Percentiles rank a stretch among this genome's conserved stretches.
phyloP scores from a whole-genome alignment of 2,888 invertebrate genomes.

The Rhagonycha fulva region DNA sequence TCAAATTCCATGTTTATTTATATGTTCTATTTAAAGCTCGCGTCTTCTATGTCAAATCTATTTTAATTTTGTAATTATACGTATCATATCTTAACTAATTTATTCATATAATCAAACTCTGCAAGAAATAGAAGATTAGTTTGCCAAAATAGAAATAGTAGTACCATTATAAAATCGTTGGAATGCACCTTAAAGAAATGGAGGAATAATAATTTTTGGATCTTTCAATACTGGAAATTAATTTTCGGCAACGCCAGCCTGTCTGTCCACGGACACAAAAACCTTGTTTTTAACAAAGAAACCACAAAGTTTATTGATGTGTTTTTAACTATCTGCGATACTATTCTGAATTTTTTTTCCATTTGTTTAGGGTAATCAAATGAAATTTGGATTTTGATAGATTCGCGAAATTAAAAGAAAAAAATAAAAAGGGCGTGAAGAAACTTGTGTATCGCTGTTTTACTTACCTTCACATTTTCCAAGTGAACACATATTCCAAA shows the following conservation, averaged over 20 bases:
- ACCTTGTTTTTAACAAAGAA: neutral
- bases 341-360: neutral
- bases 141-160: neutral
- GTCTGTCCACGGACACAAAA: neutral
- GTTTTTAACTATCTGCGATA: neutral
- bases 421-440: neutral
- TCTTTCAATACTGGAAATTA: neutral
- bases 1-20: conserved; percentile 20
- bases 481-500: neutral
- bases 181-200: neutral
- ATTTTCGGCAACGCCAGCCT: neutral
- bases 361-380: neutral
- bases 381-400: neutral
- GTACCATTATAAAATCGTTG: neutral
- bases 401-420: neutral
- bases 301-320: neutral
- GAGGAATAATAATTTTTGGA: neutral
- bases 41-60: conserved; percentile 4
- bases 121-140: neutral
- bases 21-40: conserved; percentile 14
- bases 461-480: neutral
- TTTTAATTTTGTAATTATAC: neutral
- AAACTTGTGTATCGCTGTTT: neutral
- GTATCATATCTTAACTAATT: neutral
- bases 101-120: neutral